These are phyloP conservation scores for Ypsolopha scabrella DNA, from an alignment of 2,888 invertebrate species.

Conservation along the genomic window DNA sequence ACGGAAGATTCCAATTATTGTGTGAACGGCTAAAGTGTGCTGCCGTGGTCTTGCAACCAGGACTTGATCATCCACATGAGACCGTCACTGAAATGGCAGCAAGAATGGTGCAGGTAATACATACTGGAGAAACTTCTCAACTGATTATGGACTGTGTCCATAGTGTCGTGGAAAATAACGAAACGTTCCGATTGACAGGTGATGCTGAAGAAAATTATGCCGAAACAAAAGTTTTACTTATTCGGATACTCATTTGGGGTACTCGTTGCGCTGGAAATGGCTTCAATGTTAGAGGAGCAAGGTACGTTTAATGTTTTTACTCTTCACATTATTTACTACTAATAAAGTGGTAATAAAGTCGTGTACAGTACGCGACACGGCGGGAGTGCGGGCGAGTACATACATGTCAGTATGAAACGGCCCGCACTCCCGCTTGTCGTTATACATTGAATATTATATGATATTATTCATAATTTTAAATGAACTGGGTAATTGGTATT, in stretches of 20 bases:
- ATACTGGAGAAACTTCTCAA: not conserved
- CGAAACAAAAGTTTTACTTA: constrained; percentile 9
- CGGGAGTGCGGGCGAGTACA: too few relatives aligned
- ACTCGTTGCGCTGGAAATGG: constrained; percentile 10
- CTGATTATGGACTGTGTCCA: not conserved
- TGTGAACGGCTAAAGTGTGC: constrained; percentile 2
- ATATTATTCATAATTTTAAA: too few relatives aligned
- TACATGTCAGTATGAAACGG: too few relatives aligned
- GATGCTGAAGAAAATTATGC: constrained; percentile 6
- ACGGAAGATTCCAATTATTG: not conserved
- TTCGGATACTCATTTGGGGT: constrained; percentile 12
- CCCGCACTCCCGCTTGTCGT: too few relatives aligned
- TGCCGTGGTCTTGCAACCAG: not conserved
- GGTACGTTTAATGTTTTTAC: too few relatives aligned
- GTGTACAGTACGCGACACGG: too few relatives aligned
- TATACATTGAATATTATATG: too few relatives aligned
- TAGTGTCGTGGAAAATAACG: not conserved
- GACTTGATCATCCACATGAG: not conserved
- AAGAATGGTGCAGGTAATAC: not conserved
- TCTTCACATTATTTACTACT: too few relatives aligned
- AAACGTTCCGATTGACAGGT: not conserved
- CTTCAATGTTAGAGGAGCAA: constrained; percentile 8
- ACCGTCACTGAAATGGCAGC: not conserved
- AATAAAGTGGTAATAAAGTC: too few relatives aligned
- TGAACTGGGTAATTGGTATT: too few relatives aligned